A percentile compares a stretch with the other conserved stretches of the same genome.
Conservation (phyloP, 2,797 vertebrate genomes). For the Acanthiza pusilla region DNA sequence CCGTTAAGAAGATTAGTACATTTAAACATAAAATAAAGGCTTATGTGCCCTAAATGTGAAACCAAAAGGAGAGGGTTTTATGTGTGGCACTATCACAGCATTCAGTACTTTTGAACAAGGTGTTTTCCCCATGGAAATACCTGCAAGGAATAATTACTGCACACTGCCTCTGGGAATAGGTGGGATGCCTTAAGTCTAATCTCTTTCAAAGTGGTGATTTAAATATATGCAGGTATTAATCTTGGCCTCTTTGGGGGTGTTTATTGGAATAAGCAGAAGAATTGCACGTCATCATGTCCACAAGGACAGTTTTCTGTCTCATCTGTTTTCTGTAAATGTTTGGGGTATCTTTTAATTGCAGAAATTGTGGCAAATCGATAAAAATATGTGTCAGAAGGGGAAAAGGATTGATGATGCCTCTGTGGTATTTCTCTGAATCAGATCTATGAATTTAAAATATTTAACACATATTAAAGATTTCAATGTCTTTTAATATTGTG, state of each 20-base stretch:
- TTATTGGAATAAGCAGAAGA: background rate
- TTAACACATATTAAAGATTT: conserved; percentile 2
- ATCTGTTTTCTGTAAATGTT: background rate
- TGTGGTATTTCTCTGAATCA: background rate
- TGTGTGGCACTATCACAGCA: background rate
- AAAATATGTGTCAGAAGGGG: background rate
- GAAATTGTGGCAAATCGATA: background rate
- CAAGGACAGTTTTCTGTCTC: background rate
- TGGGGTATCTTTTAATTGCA: background rate
- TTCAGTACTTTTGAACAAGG: background rate
- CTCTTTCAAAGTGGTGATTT: background rate
- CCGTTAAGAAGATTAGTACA: conserved; percentile 56
- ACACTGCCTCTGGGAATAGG: background rate
- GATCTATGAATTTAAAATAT: conserved; percentile 20
- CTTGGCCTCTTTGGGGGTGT: background rate
- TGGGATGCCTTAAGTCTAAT: background rate
- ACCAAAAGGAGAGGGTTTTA: background rate
- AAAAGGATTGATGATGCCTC: background rate
- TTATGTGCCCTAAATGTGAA: conserved; percentile 50
- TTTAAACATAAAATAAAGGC: conserved; percentile 50
- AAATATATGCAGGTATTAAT: background rate
- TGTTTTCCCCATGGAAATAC: background rate
- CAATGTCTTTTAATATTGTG: background rate
- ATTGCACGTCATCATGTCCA: background rate
- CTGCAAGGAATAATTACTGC: background rate